These are phyloP conservation scores for Laterallus jamaicensis DNA, from an alignment of 2,113 vertebrate genomes.

Conservation along the genomic window DNA sequence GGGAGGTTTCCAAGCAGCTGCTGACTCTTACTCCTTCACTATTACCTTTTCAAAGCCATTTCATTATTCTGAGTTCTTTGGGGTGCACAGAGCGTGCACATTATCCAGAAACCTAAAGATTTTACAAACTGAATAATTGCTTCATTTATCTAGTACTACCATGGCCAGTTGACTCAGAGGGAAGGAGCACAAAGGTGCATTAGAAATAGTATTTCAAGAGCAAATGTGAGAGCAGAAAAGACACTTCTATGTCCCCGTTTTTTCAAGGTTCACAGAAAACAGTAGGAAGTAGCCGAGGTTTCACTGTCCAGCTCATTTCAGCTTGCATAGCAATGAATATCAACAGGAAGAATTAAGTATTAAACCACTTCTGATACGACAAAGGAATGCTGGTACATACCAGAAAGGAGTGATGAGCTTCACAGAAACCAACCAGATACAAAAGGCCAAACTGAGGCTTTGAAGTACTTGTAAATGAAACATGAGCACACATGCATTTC, in stretches of 20 bases:
- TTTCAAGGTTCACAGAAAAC: neutral
- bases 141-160: neutral
- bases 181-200: neutral
- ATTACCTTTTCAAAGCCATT: neutral
- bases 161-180: neutral
- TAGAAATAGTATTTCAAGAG: neutral
- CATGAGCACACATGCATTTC: neutral
- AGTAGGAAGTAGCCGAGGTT: neutral
- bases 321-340: neutral
- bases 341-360: neutral
- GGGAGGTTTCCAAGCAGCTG: neutral
- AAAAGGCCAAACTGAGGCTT: neutral
- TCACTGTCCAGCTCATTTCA: neutral
- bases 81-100: neutral
- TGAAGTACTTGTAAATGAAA: neutral
- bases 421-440: neutral
- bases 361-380: neutral
- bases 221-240: neutral
- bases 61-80: neutral
- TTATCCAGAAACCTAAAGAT: neutral
- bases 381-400: neutral
- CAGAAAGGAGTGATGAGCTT: neutral
- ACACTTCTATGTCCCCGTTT: neutral
- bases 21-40: neutral
- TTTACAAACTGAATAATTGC: neutral